phyloP scores from a whole-genome alignment of 2,113 vertebrate genomes.

The Oceanites oceanicus region DNA sequence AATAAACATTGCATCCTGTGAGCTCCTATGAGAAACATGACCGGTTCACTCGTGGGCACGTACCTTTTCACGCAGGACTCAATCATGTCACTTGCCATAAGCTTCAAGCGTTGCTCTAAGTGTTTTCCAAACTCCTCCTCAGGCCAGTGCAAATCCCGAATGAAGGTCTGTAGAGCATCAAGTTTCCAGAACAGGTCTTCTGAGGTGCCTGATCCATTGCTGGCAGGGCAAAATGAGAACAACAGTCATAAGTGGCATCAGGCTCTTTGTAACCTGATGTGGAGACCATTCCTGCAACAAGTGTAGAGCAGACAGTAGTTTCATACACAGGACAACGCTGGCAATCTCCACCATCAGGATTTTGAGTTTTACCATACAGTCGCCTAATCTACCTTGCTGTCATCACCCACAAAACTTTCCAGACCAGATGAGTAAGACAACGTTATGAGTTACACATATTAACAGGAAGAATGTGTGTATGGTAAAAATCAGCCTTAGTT shows the following conservation, averaged over 20 bases:
- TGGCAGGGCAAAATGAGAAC: slow-evolving; percentile 76
- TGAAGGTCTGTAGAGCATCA: slow-evolving; percentile 97
- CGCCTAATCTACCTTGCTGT: slow-evolving; percentile 71
- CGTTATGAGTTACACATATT: slow-evolving; percentile 52
- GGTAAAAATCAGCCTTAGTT: slow-evolving; percentile 85
- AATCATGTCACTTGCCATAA: slow-evolving; percentile 99
- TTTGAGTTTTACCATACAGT: slow-evolving; percentile 84
- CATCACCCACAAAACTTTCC: slow-evolving; percentile 69
- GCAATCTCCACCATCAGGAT: slow-evolving; percentile 77
- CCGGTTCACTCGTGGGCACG: not conserved
- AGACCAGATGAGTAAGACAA: slow-evolving; percentile 74
- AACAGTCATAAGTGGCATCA: slow-evolving; percentile 40
- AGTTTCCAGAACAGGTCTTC: slow-evolving; percentile 99
- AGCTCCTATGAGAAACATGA: not conserved
- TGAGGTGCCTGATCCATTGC: slow-evolving; percentile 95
- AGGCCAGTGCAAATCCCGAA: slow-evolving; percentile 96
- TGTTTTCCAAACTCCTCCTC: slow-evolving; percentile 99
- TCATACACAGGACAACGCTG: slow-evolving; percentile 79
- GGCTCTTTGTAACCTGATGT: slow-evolving; percentile 62
- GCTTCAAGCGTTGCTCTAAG: slow-evolving; percentile 93
- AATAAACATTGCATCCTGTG: not conserved
- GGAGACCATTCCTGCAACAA: slow-evolving; percentile 69
- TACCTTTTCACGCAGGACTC: slow-evolving; percentile 97
- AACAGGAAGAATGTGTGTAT: slow-evolving; percentile 82
- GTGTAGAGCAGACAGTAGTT: slow-evolving; percentile 72